These are phyloP conservation scores for Hirtodrosophila histrioides DNA, from an alignment of 2,888 invertebrate genomes.

Conservation along the genomic window DNA sequence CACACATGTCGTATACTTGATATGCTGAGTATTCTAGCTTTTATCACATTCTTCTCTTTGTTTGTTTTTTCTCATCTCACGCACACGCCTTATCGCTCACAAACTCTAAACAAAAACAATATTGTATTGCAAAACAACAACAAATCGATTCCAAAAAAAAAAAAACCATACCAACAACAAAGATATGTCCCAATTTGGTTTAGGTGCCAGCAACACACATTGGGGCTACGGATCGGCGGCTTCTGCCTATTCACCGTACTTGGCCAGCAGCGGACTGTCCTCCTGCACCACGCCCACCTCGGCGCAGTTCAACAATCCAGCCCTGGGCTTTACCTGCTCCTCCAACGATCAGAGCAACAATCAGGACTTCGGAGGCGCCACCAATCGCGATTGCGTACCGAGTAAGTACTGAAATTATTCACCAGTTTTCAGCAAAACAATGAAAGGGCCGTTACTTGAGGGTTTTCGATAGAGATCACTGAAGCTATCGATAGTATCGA, in stretches of 20 bases:
- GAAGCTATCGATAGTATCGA: too few relatives aligned
- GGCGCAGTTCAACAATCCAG: constrained; percentile 90
- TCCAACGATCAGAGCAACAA: constrained; percentile 87
- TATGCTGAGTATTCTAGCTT: constrained; percentile 41
- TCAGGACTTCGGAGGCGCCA: constrained; percentile 87
- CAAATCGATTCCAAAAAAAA: constrained; percentile 2
- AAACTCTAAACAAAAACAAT: neutral
- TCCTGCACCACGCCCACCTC: constrained; percentile 91
- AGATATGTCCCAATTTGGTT: constrained; percentile 95
- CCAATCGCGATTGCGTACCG: constrained; percentile 86
- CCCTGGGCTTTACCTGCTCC: constrained; percentile 89
- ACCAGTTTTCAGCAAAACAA: neutral
- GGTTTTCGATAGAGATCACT: too few relatives aligned
- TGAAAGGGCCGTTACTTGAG: too few relatives aligned
- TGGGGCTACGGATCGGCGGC: constrained; percentile 95
- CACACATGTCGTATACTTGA: constrained; percentile 25
- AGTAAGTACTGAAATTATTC: constrained; percentile 76
- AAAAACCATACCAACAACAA: constrained; percentile 45
- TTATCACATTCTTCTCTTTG: constrained; percentile 46
- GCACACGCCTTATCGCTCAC: constrained; percentile 7
- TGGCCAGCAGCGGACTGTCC: constrained; percentile 88
- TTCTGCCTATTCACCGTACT: constrained; percentile 93
- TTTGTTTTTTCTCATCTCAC: constrained; percentile 45
- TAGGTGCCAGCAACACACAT: constrained; percentile 93
- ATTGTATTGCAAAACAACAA: constrained; percentile 11